Conservation (phyloP, 1,140 invertebrate species). For the Neomicropteryx cornuta region DNA sequence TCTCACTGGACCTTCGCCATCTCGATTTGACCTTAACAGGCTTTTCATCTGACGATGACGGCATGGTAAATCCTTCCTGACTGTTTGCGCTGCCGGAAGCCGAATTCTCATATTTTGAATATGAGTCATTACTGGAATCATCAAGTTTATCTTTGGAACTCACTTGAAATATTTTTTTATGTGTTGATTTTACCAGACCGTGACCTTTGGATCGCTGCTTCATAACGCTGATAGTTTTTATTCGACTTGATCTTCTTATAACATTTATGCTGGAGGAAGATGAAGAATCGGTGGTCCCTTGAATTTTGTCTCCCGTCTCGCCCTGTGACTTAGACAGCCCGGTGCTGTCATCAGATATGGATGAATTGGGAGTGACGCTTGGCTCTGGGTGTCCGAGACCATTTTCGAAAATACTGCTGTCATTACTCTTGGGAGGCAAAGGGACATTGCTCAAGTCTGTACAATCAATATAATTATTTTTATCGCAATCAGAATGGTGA, state of each 20-base stretch:
- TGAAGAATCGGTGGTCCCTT: slow-evolving; percentile 33
- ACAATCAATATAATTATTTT: slow-evolving; percentile 17
- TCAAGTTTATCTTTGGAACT: slow-evolving; percentile 33
- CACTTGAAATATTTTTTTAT: slow-evolving; percentile 35
- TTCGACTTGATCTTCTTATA: slow-evolving; percentile 42
- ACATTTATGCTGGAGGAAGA: slow-evolving; percentile 33
- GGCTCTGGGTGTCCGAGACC: slow-evolving; percentile 25
- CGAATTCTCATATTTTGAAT: slow-evolving; percentile 24
- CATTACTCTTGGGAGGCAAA: slow-evolving; percentile 15
- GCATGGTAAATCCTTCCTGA: slow-evolving; percentile 31
- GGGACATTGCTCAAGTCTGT: neutral
- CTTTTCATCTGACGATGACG: slow-evolving; percentile 43
- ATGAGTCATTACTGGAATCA: slow-evolving; percentile 30
- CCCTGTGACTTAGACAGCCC: slow-evolving; percentile 31
- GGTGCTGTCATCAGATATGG: slow-evolving; percentile 37
- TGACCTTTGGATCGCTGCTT: slow-evolving; percentile 45
- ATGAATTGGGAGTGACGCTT: slow-evolving; percentile 32
- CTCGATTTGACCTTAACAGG: slow-evolving; percentile 79
- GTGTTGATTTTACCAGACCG: slow-evolving; percentile 40
- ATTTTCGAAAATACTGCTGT: slow-evolving; percentile 19
- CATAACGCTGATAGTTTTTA: slow-evolving; percentile 44
- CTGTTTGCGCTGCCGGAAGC: slow-evolving; percentile 18
- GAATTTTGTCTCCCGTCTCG: slow-evolving; percentile 23
- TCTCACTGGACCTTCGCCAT: slow-evolving; percentile 72
- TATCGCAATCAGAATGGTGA: slow-evolving; percentile 23